Evolutionary conservation across 2,113 vertebrate species (phyloP), one percentile per base, ranked within the genome.

Genomic region (Brachypodius melanocephalos): DNA sequence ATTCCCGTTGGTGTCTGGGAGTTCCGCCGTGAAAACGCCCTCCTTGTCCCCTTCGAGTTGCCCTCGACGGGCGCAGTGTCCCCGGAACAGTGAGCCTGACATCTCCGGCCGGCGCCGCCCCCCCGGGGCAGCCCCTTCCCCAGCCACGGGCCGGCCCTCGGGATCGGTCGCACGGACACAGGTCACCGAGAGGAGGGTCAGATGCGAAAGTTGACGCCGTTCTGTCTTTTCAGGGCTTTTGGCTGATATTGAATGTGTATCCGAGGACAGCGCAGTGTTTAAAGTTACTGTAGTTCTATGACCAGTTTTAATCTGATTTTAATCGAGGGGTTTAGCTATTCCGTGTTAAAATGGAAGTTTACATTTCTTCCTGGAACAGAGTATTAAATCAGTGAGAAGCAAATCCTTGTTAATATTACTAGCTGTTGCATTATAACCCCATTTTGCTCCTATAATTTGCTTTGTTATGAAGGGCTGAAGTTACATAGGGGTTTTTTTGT

Each of bases 21-120:
- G 18, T 63, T 68, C 38, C 14, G 3, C 31, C 14, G 25, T 67
- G 43, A 36, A 71, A 85, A 72, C 15, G 12, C 1, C 10, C 28
- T 18, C 12, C 12, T 3, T 32, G 32, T 5, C 8, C 28, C 26
- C 38, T 5, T 5, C 10, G 10, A 17, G 46, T 6, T 7, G 28
- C 31, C 42, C 29, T 19, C 5, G 19, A 71, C 36, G n/a, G 55
- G 40, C 42, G 69, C 42, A 10, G 55, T 66, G 78, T 66, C 43
- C 78, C 78, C 66, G 42, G 73, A 95, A 95, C 96, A 95, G 95
- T 79, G 78, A 71, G 71, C 28, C 74, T 88, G 94, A 88, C 85
- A 79, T 88, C 74, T 62, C 82, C 81, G 36, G 86, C 92, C 88
- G 62, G 67, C 20, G 45, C 72, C 36, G 46, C 38, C 49, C n/a